A percentile compares a stretch with the other conserved stretches of the same genome.
Evolutionary conservation across 2,113 vertebrate species (phyloP).

Genomic region (Psammodynastes pulverulentus): DNA sequence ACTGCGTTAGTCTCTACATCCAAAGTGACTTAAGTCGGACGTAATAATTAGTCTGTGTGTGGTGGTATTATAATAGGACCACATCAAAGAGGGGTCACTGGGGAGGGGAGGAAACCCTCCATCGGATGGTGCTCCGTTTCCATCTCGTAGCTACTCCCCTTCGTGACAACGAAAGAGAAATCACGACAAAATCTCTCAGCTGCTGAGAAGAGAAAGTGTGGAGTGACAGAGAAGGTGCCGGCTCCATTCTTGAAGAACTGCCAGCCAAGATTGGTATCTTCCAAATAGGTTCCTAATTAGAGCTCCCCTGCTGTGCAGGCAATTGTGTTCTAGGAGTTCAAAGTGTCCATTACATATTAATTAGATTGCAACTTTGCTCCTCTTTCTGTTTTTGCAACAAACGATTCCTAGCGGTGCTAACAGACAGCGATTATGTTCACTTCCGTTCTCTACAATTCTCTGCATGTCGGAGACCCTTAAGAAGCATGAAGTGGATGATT

Average conservation of each 20-base stretch:
- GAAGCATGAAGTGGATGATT: background rate
- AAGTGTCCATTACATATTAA: background rate
- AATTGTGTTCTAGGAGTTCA: slow-evolving; percentile 7
- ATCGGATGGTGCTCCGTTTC: background rate
- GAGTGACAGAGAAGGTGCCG: background rate
- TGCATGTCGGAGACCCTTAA: background rate
- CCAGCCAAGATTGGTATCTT: background rate
- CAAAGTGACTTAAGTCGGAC: background rate
- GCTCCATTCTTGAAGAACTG: accelerated
- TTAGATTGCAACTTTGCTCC: background rate
- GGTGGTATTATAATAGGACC: background rate
- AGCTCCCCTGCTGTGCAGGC: background rate
- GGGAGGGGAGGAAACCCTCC: background rate
- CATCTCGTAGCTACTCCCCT: background rate
- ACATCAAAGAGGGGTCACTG: background rate
- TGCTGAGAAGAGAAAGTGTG: background rate
- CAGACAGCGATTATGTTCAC: background rate
- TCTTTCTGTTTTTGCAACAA: background rate
- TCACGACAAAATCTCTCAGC: background rate
- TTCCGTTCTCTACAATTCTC: background rate
- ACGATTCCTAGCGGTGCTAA: background rate
- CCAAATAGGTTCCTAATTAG: background rate
- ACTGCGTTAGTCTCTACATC: background rate
- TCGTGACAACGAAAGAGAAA: background rate
- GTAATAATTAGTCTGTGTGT: background rate